Base-by-base conservation (phyloP, 2,113 vertebrate genomes). In the Arizona elegans region DNA sequence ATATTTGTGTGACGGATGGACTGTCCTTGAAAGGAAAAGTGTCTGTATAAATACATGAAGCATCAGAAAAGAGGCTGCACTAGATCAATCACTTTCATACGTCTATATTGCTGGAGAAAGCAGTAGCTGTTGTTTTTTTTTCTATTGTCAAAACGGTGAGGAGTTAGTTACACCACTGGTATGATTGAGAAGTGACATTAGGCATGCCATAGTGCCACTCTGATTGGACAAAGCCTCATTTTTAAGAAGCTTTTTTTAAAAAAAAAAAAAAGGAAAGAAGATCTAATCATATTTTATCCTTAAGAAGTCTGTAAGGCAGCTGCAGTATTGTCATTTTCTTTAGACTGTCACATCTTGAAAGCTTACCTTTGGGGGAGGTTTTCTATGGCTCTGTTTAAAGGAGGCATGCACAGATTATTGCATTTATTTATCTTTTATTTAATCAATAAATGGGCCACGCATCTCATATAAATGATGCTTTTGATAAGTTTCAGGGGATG, bases 21-120 rank as follows among this genome's bases (percentile, higher is more conserved):
- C 33, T 65, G 23, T 75, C 53, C 89, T 58, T 38, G 33, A 93
- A 95, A 94, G 53, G 87, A 88, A 87, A 62, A 29, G 13, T 11
- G 56, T 13, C 10, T 9, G 38, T 24, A 29, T 55, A 7, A 24
- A 55, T 70, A 53, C 8, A 13, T 4, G 23, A 9, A 52, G 38
- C 58, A 26, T 47, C n/a, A n/a, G 19, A 17, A 62, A 81, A 55
- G 15, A 75, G 85, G 90, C 7, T 53, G 26, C 1, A 86, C 24
- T 23, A 47, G 12, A 19, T 10, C 91, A 94, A 43, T 93, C 53
- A 29, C 2, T 38, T 56, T 65, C 53, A 12, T 43, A 10, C 26
- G 86, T 43, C 92, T 92, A 9, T 65, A 9, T 24, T 59, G 59
- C 56, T 33, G 26, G 70, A 91, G 91, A 92, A 93, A 33, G 24